phyloP scores from a whole-genome alignment of 1,140 invertebrate genomes.

The Drosophila nigromelanica region DNA sequence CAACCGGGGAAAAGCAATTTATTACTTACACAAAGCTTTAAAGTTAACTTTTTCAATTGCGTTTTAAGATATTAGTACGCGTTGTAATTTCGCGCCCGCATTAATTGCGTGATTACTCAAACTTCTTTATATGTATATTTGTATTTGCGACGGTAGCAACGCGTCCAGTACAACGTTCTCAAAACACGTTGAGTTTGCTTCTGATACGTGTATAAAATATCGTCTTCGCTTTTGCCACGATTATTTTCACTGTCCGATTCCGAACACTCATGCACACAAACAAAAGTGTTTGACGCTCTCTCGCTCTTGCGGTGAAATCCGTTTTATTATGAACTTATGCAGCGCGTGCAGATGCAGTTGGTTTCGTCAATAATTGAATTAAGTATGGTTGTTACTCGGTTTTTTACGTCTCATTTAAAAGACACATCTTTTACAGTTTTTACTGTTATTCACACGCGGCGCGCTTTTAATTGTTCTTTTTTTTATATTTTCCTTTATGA shows the following conservation, averaged over 20 bases:
- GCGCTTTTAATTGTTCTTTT: constrained; percentile 18
- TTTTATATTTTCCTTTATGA: constrained; percentile 27
- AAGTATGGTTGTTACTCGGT: not conserved
- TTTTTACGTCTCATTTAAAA: not conserved
- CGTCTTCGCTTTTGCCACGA: constrained; percentile 64
- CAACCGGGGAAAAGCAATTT: constrained; percentile 46
- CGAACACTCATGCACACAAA: constrained; percentile 14
- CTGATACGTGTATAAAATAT: constrained; percentile 57
- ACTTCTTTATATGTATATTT: constrained; percentile 9
- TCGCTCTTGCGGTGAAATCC: constrained; percentile 33
- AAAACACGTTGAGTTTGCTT: constrained; percentile 67
- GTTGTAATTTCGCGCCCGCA: constrained; percentile 62
- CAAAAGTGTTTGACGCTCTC: constrained; percentile 16
- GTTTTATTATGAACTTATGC: constrained; percentile 31
- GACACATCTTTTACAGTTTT: not conserved
- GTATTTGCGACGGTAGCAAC: constrained; percentile 19
- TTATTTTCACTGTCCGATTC: constrained; percentile 59
- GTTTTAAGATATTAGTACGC: constrained; percentile 49
- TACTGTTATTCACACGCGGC: constrained; percentile 15
- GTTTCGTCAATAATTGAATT: constrained; percentile 10
- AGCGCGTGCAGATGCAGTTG: constrained; percentile 22
- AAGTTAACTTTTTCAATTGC: constrained; percentile 48
- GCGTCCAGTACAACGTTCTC: constrained; percentile 53
- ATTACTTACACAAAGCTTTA: constrained; percentile 59
- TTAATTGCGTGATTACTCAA: constrained; percentile 21